Evolutionary conservation across 2,113 vertebrate species (phyloP).

Genomic region (Phaethornis superciliosus): DNA sequence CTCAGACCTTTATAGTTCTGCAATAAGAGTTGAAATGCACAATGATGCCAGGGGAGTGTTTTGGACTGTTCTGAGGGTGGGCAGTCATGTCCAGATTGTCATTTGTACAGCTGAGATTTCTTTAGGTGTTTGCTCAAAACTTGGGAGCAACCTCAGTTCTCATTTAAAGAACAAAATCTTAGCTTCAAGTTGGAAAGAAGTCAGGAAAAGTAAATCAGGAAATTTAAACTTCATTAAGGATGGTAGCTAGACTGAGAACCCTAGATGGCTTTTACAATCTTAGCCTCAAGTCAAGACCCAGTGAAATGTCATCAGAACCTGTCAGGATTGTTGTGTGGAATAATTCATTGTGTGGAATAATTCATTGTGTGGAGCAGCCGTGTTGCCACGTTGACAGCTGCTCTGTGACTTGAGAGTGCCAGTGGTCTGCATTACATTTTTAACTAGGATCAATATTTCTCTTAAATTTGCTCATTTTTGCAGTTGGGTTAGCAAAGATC

Average conservation of each 20-base stretch:
- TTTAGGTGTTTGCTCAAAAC: neutral
- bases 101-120: neutral
- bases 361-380: neutral
- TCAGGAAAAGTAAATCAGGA: neutral
- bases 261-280: neutral
- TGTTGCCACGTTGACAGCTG: neutral
- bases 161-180: neutral
- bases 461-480: neutral
- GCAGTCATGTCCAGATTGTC: accelerated
- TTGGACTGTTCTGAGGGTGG: accelerated
- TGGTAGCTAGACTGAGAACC: neutral
- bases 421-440: neutral
- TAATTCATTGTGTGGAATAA: neutral
- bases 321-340: neutral
- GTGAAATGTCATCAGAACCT: neutral
- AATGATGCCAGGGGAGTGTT: neutral
- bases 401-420: neutral
- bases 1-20: neutral
- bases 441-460: neutral
- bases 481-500: neutral
- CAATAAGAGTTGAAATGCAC: accelerated
- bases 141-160: neutral
- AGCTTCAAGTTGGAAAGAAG: neutral
- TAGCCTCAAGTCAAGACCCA: neutral
- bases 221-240: neutral